A percentile compares a stretch with the other conserved stretches of the same genome.
phyloP scores from a whole-genome alignment of 2,113 vertebrate genomes.

The Corythaeola cristata region DNA sequence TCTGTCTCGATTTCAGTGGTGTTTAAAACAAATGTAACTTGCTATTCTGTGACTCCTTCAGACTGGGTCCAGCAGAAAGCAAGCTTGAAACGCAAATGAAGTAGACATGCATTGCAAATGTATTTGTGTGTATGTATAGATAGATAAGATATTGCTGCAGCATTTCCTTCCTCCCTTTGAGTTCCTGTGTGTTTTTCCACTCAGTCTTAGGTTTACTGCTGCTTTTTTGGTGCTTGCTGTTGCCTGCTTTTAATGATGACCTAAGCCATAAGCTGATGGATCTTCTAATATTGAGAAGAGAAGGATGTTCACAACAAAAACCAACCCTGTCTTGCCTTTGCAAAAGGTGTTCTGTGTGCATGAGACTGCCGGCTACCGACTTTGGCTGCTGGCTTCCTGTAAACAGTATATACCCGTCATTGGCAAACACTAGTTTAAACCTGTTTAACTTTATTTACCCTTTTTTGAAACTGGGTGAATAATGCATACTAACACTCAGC shows the following conservation, averaged over 20 bases:
- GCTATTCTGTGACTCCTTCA: conserved; percentile 31
- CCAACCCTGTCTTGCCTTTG: neutral
- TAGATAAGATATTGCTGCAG: neutral
- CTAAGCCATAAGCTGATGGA: neutral
- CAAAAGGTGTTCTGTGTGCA: neutral
- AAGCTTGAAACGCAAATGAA: conserved; percentile 15
- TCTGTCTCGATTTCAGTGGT: conserved; percentile 53
- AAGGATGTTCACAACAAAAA: neutral
- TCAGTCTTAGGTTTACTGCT: neutral
- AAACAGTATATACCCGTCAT: neutral
- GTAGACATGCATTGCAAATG: neutral
- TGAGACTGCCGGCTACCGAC: neutral
- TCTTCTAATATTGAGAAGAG: neutral
- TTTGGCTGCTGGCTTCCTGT: neutral
- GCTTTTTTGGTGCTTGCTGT: neutral
- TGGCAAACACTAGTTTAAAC: neutral
- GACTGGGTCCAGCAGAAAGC: conserved; percentile 3
- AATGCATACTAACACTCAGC: neutral
- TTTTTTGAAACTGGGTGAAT: neutral
- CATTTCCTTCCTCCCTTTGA: neutral
- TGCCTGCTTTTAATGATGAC: neutral
- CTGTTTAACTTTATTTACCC: neutral
- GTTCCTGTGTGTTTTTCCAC: neutral
- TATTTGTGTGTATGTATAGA: neutral
- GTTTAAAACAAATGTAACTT: conserved; percentile 23